Conservation (phyloP, 2,797 vertebrate genomes). For the Telmatherina bonti region DNA sequence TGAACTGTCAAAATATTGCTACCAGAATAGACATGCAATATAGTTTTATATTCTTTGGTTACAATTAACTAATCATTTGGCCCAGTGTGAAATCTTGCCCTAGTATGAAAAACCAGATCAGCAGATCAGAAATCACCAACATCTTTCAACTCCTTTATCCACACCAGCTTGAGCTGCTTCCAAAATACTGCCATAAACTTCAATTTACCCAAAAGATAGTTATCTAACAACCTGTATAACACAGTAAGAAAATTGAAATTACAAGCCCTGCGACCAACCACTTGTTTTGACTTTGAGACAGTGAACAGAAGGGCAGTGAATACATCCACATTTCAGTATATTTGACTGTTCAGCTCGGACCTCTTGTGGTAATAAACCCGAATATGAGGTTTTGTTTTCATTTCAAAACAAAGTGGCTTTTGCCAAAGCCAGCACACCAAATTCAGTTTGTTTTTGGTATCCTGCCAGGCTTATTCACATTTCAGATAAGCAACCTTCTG, state of each 20-base stretch:
- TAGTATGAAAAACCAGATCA: too few relatives aligned
- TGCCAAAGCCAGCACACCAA: constrained; percentile 17
- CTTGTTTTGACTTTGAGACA: constrained; percentile 17
- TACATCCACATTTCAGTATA: constrained; percentile 39
- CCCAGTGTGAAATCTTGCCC: too few relatives aligned
- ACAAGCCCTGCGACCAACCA: constrained; percentile 24
- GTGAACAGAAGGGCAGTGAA: constrained; percentile 6
- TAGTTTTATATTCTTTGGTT: too few relatives aligned
- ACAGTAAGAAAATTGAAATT: constrained; percentile 20
- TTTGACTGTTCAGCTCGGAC: constrained; percentile 24
- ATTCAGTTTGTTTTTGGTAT: constrained; percentile 24
- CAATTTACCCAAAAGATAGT: constrained; percentile 6
- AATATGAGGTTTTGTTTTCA: constrained; percentile 48
- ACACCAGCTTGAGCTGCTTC: neutral
- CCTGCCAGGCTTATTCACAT: constrained; percentile 22
- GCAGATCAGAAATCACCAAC: neutral
- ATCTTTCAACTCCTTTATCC: neutral
- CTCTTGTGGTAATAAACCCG: constrained; percentile 54
- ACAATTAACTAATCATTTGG: too few relatives aligned
- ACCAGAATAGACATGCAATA: too few relatives aligned
- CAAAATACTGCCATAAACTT: constrained; percentile 2
- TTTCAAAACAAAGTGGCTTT: constrained; percentile 37
- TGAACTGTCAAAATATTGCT: too few relatives aligned
- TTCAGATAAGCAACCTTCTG: constrained; percentile 19
- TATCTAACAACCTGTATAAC: constrained; percentile 2